Evolutionary conservation across 2,113 vertebrate species (phyloP).

Genomic region (Leuciscus idus): DNA sequence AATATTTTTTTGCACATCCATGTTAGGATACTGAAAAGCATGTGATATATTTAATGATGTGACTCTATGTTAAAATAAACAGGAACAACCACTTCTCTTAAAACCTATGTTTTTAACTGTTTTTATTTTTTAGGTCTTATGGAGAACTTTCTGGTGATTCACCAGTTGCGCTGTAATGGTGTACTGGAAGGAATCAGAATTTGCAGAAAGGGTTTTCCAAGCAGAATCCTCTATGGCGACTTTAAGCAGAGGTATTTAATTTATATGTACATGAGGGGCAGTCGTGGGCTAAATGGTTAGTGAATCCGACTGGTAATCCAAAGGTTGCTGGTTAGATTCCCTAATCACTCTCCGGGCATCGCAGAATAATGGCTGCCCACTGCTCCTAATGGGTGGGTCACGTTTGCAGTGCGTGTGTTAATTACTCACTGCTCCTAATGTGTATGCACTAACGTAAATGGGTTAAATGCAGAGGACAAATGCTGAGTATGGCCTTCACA

Average conservation of each 20-base stretch:
- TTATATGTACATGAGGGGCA: not conserved
- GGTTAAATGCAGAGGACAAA: no score
- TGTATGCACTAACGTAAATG: no score
- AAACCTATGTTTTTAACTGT: not conserved
- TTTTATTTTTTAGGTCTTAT: constrained; percentile 77
- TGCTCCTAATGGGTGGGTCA: no score
- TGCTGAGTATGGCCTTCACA: no score
- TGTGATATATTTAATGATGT: not conserved
- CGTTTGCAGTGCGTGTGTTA: no score
- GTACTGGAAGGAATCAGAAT: constrained; percentile 93
- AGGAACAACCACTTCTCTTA: not conserved
- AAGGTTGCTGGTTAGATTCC: no score
- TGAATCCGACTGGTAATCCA: no score
- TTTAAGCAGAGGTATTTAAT: constrained; percentile 86
- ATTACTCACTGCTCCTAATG: no score
- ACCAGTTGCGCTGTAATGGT: constrained; percentile 89
- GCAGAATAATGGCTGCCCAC: no score
- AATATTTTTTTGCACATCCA: not conserved
- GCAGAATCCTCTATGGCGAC: constrained; percentile 89
- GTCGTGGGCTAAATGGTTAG: no score
- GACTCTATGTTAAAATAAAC: not conserved
- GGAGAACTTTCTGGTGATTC: constrained; percentile 91
- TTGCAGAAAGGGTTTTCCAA: constrained; percentile 94
- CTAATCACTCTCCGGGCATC: no score
- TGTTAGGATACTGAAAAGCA: constrained; percentile 8